Conservation (phyloP, 1,140 invertebrate species). For the Vanessa atalanta region DNA sequence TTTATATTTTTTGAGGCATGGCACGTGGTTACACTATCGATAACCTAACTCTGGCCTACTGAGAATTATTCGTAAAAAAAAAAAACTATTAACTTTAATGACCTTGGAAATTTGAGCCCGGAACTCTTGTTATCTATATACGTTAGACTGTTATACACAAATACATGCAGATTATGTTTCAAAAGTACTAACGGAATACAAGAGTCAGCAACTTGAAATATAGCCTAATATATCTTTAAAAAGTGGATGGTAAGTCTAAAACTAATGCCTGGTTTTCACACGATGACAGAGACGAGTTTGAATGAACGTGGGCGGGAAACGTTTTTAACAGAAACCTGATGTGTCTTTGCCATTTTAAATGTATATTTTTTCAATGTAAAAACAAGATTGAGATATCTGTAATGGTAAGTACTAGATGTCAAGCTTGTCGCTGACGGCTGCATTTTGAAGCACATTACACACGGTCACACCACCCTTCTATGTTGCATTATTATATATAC, state of each 20-base stretch:
- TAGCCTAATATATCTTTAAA: too few species aligned
- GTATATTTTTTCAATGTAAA: neutral
- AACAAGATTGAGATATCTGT: conserved; percentile 5
- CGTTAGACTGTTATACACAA: too few species aligned
- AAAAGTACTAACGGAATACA: too few species aligned
- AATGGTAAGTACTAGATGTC: neutral
- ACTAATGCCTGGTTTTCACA: conserved; percentile 16
- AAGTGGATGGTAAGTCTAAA: neutral
- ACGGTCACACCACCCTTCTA: neutral
- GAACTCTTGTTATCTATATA: too few species aligned
- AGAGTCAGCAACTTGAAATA: too few species aligned
- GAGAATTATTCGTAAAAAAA: too few species aligned
- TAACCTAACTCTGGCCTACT: too few species aligned
- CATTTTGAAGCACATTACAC: neutral
- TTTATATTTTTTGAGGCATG: too few species aligned
- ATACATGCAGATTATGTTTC: too few species aligned
- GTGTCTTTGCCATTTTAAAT: conserved; percentile 14
- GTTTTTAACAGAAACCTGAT: conserved; percentile 14
- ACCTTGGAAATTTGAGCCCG: too few species aligned
- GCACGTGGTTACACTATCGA: too few species aligned
- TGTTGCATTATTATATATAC: neutral
- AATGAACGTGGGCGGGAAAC: conserved; percentile 10
- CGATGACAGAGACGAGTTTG: conserved; percentile 17
- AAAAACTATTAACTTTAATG: too few species aligned
- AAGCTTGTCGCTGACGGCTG: neutral